phyloP scores from a whole-genome alignment of 2,888 invertebrate genomes.

The Mesorhabditis belari region DNA sequence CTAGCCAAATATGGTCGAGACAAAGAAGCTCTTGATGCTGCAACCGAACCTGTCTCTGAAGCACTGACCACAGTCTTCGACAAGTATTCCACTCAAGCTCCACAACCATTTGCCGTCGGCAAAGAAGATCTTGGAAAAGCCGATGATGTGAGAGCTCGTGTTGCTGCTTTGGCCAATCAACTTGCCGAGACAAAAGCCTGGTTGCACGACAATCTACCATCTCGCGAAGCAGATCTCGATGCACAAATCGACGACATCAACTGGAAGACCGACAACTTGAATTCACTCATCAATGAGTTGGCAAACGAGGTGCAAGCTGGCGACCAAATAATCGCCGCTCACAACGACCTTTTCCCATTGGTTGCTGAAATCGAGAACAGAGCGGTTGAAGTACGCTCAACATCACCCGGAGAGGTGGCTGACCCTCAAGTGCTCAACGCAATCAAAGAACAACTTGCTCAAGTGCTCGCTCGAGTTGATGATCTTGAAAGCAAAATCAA shows the following conservation, averaged over 20 bases:
- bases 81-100: neutral
- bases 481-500: neutral
- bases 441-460: neutral
- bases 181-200: neutral
- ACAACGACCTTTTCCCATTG: neutral
- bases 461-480: neutral
- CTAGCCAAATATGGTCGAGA: neutral
- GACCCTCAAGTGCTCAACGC: neutral
- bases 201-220: neutral
- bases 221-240: neutral
- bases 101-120: neutral
- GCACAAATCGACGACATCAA: neutral
- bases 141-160: neutral
- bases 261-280: neutral
- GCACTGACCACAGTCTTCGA: neutral
- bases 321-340: neutral
- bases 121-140: neutral
- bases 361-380: neutral
- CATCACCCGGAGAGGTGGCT: neutral
- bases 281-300: neutral
- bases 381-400: neutral
- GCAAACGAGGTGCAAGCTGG: neutral
- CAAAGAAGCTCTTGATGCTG: slow-evolving; percentile 5
- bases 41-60: slow-evolving; percentile 1
- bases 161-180: neutral